A percentile compares a stretch with the other conserved stretches of the same genome.
Conservation (phyloP, 2,888 invertebrate species). For the Hemaris fuciformis region DNA sequence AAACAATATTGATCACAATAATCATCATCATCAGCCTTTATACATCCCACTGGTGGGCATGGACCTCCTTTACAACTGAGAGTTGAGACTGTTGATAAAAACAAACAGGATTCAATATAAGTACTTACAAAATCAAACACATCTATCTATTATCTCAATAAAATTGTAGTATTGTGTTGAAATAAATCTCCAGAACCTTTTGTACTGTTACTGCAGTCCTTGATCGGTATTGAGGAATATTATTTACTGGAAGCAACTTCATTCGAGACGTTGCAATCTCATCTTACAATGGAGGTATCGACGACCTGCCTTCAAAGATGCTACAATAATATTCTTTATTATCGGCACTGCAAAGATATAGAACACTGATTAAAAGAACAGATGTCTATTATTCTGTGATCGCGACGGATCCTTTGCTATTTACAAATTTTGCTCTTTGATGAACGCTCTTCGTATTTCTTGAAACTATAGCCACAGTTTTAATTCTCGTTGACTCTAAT, state of each 20-base stretch:
- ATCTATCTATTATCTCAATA: too few species aligned
- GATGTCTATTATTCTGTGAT: neutral
- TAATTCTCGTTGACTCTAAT: too few species aligned
- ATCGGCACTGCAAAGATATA: neutral
- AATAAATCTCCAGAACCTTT: neutral
- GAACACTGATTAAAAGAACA: neutral
- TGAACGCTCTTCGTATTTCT: neutral
- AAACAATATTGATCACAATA: too few species aligned
- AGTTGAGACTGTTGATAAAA: too few species aligned
- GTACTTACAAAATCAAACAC: too few species aligned
- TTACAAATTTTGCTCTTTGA: neutral
- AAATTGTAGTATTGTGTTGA: neutral
- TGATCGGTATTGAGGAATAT: neutral
- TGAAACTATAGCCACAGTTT: too few species aligned
- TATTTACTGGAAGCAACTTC: neutral
- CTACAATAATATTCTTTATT: neutral
- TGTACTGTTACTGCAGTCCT: neutral
- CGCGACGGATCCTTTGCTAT: neutral
- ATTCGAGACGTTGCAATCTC: neutral
- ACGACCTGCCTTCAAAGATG: neutral
- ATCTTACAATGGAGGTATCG: neutral
- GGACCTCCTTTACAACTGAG: too few species aligned
- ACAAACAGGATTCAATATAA: too few species aligned
- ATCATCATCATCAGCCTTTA: too few species aligned
- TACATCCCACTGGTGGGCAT: too few species aligned